Evolutionary conservation across 1,140 invertebrate species (phyloP).

Genomic region (Heterodera schachtii): DNA sequence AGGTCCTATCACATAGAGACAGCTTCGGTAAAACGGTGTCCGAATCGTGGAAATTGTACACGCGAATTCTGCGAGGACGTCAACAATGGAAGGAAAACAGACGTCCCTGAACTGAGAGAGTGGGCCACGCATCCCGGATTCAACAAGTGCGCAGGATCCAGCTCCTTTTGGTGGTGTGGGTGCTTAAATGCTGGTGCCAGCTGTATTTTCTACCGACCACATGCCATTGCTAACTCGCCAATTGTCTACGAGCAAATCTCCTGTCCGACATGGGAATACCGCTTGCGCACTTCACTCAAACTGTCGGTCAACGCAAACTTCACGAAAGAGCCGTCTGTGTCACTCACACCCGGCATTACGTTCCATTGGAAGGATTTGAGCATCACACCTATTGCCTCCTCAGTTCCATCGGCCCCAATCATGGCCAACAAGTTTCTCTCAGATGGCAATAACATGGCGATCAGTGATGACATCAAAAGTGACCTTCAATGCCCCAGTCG

Average conservation of each 20-base stretch:
- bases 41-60: background rate
- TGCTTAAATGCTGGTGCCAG: slow-evolving; percentile 3
- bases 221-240: background rate
- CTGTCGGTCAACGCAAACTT: background rate
- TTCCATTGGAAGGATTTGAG: slow-evolving; percentile 1
- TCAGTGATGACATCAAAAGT: background rate
- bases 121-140: slow-evolving; percentile 3
- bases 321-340: background rate
- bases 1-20: background rate
- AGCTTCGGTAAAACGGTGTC: background rate
- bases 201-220: background rate
- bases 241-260: background rate
- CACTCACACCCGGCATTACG: slow-evolving; percentile 7
- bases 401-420: background rate
- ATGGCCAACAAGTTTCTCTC: slow-evolving; percentile 5
- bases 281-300: background rate
- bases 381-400: slow-evolving; percentile 5
- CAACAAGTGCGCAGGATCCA: background rate
- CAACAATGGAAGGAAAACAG: background rate
- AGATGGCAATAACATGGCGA: background rate
- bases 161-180: slow-evolving; percentile 1
- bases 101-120: background rate
- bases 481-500: background rate
- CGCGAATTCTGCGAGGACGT: background rate
- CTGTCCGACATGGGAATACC: slow-evolving; percentile 11